Evolutionary conservation across 2,888 invertebrate species (phyloP), one percentile per base, ranked within the genome.

Genomic region (Eupithecia abbreviata): DNA sequence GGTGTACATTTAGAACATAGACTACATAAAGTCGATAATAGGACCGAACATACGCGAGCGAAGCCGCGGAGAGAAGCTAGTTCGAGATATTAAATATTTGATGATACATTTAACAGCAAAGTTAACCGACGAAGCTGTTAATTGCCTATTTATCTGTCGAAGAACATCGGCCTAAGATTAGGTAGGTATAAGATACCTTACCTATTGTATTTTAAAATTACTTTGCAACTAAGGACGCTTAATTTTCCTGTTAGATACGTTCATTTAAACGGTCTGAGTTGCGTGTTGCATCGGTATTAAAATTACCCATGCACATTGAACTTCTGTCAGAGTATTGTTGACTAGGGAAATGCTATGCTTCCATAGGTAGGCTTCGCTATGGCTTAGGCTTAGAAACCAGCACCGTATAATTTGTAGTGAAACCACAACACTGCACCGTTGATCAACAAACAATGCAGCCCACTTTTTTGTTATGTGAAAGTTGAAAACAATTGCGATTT

Each of bases 391-490:
- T 62, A 4, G 62, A 30, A 62, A 62, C 30, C 13, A 30, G 41
- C 43, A 72, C 72, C 45, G 65, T 74, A 77, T 81, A 74, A 79
- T 77, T 72, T 80, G 82, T 84, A 81, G 84, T 85, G 86, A 86
- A 87, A 86, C 83, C 81, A 55, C 72, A 70, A 84, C 82, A 79
- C 81, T 81, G 82, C 85, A 82, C 84, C 79, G 82, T 80, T 82
- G 81, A 85, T 86, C 84, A 84, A 86, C 84, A 86, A 89, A 90
- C 91, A 90, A 90, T 90, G 88, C 88, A 86, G 84, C 87, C 85
- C 84, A 89, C 89, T 90, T 82, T 83, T 88, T 90, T 89, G 85
- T 87, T 87, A 80, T 85, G 93, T 90, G 93, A 93, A 94, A 94
- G 94, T 93, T 91, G 85, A 80, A 84, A 87, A 85, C 86, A 85